phyloP scores from a whole-genome alignment of 35 echinoderm and acorn worm species.

The Ophioderma brevispina region DNA sequence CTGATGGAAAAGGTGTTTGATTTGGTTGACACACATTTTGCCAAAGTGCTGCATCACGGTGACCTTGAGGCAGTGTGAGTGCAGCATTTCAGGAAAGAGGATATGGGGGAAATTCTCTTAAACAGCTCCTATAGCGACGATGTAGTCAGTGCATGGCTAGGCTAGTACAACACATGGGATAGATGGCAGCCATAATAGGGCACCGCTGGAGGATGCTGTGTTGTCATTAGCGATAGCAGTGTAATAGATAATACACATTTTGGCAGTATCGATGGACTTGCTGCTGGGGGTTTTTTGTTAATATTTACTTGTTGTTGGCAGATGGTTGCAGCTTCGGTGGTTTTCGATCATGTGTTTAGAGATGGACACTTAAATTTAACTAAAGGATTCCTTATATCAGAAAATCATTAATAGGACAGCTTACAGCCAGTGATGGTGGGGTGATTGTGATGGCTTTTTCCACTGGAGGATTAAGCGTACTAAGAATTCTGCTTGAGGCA shows the following conservation, averaged over 20 bases:
- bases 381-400: no score
- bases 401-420: no score
- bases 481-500: no score
- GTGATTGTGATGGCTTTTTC: no score
- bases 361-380: no score
- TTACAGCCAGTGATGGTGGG: no score
- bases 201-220: background rate
- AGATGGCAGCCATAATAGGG: background rate
- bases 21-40: background rate
- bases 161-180: background rate
- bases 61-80: background rate
- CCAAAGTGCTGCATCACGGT: background rate
- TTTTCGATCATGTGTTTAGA: no score
- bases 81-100: background rate
- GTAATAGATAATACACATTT: background rate
- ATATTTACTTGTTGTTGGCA: no score
- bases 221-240: background rate
- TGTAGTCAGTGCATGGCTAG: background rate
- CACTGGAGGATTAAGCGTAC: no score
- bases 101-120: background rate
- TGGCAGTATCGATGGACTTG: background rate
- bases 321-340: no score
- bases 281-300: background rate
- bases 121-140: background rate
- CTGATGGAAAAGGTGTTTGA: slow-evolving; percentile 4